Evolutionary conservation across 2,888 invertebrate genomes (phyloP), one percentile per base, ranked within the genome.

Genomic region (Anarsia innoxiella): DNA sequence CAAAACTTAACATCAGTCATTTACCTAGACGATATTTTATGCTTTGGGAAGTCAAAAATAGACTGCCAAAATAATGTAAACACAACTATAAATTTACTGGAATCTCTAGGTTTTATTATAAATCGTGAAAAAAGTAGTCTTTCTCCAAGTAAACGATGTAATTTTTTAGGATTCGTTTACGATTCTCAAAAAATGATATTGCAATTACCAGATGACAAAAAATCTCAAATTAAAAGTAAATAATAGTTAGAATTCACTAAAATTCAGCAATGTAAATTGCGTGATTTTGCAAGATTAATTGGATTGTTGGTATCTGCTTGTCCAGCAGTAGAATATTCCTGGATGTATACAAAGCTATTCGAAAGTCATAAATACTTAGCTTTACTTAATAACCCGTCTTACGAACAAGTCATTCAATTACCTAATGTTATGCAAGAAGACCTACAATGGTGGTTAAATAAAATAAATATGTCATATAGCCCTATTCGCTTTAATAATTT

Each of bases 271-370:
- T n/a, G n/a, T 13, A 27, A 10, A 9, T 12, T 37, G n/a, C 11
- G 37, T 12, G 31, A 37, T 2, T 35, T 35, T 28, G 4, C 27
- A 6, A 6, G 12, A 12, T 9, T 35, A 1, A 1, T 35, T 5
- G 35, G 35, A 2, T 2, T 1, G 6, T 12, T 35, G 16, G 19
- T 2, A 12, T 15, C 35, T 8, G 16, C 12, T 11, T 27, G 35
- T 27, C 26, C 27, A 10, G 34, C 27, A 2, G 11, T 31, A n/a
- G 25, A 8, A 31, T 37, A 37, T 30, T 19, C 23, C 2, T 37
- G 31, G 31, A 6, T 39, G 2, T 35, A 35, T 13, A 39, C 39
- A n/a, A 39, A 39, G 19, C 4, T 26, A n/a, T 8, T 39, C 1
- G 39, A 39, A n/a, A 13, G 31, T 8, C 12, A 25, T 3, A 39